A percentile compares a stretch with the other conserved stretches of the same genome.
These are phyloP conservation scores for Paraescarpia echinospica DNA, from an alignment of 1,140 invertebrate species.

Conservation along the genomic window DNA sequence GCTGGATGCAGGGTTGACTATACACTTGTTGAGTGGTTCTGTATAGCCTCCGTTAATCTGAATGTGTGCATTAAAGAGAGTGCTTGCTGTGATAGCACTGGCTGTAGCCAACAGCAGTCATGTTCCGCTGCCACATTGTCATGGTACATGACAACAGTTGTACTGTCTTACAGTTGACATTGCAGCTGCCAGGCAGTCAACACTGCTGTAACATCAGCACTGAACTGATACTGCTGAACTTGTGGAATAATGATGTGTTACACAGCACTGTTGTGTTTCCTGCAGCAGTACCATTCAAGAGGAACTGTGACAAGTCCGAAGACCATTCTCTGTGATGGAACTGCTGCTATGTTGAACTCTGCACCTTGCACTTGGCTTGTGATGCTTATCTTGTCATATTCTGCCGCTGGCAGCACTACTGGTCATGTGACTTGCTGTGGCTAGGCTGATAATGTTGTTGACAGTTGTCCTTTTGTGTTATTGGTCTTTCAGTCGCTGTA, in stretches of 20 bases:
- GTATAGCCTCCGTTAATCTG: background rate
- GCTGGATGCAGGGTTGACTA: background rate
- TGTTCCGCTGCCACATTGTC: background rate
- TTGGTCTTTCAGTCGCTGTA: background rate
- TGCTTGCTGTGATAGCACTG: background rate
- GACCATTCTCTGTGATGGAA: background rate
- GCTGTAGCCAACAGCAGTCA: background rate
- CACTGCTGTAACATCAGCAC: background rate
- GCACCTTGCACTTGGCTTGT: background rate
- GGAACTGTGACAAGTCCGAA: background rate
- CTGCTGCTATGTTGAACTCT: background rate
- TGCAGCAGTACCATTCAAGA: slow-evolving; percentile 4
- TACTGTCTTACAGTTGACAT: background rate
- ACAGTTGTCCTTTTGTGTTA: background rate
- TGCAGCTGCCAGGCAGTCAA: background rate
- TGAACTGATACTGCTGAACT: background rate
- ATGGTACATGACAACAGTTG: background rate
- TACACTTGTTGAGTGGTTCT: background rate
- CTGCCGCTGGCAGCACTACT: background rate
- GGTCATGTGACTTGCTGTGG: background rate
- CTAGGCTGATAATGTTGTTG: background rate
- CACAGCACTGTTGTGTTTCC: background rate
- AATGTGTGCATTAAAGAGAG: background rate
- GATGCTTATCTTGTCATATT: background rate
- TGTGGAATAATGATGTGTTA: background rate